Evolutionary conservation across 2,113 vertebrate genomes (phyloP).

Genomic region (Noturus placidus): DNA sequence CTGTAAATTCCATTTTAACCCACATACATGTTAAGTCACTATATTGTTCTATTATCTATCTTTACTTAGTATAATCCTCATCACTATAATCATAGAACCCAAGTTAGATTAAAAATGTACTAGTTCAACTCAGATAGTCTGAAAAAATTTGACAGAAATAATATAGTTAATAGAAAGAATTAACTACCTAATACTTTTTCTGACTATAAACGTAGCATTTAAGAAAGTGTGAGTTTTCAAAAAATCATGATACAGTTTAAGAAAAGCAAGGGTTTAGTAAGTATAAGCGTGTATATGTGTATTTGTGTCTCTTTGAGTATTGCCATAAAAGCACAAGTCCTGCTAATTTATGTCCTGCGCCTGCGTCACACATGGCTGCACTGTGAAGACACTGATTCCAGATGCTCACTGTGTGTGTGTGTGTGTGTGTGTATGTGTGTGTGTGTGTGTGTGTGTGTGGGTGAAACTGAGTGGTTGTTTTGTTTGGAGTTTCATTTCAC

Average conservation of each 20-base stretch:
- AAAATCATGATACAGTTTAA: not conserved
- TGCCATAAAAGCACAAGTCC: slow-evolving; percentile 33
- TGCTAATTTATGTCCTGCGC: slow-evolving; percentile 45
- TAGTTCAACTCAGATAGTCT: not conserved
- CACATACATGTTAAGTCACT: not conserved
- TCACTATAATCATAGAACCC: not conserved
- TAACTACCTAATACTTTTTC: not conserved
- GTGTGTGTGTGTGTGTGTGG: slow-evolving; percentile 13
- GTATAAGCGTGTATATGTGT: slow-evolving; percentile 14
- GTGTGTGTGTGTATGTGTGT: slow-evolving; percentile 32
- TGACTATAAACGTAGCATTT: not conserved
- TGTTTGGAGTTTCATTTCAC: slow-evolving; percentile 57
- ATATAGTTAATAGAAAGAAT: not conserved
- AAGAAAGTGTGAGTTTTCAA: not conserved
- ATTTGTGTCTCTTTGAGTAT: slow-evolving; percentile 39
- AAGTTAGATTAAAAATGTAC: not conserved
- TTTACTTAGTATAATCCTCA: not conserved
- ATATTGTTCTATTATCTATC: not conserved
- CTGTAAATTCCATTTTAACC: not conserved
- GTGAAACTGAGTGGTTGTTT: slow-evolving; percentile 43
- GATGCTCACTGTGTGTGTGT: slow-evolving; percentile 48
- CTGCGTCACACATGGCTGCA: slow-evolving; percentile 40
- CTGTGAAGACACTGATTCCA: slow-evolving; percentile 48
- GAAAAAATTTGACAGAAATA: not conserved
- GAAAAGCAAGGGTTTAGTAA: not conserved